Evolutionary conservation across 2,888 invertebrate species (phyloP).

Genomic region (Sarcophaga caerulescens): DNA sequence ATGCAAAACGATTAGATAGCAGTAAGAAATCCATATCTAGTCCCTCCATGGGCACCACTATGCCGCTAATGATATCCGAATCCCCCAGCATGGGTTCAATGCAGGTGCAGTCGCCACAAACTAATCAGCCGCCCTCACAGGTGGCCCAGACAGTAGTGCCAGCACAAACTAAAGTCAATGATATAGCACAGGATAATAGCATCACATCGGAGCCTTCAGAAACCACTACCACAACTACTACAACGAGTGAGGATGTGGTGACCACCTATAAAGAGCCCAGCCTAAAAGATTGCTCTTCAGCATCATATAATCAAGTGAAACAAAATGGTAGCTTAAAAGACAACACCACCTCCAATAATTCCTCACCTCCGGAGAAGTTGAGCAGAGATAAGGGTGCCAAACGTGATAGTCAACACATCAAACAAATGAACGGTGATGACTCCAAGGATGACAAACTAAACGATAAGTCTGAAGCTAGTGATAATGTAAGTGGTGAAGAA

Average conservation of each 20-base stretch:
- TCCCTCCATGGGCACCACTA: slow-evolving; percentile 77
- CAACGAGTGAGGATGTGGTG: slow-evolving; percentile 81
- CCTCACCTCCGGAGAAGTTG: slow-evolving; percentile 32
- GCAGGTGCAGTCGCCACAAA: slow-evolving; percentile 73
- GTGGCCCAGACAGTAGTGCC: slow-evolving; percentile 61
- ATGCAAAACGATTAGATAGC: slow-evolving; percentile 77
- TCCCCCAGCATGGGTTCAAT: slow-evolving; percentile 80
- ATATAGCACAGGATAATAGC: slow-evolving; percentile 80
- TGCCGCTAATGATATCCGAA: slow-evolving; percentile 77
- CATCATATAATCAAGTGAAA: slow-evolving; percentile 67
- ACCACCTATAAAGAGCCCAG: slow-evolving; percentile 80
- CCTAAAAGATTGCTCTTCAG: slow-evolving; percentile 67
- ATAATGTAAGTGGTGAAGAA: slow-evolving; percentile 71
- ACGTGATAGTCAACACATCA: slow-evolving; percentile 45
- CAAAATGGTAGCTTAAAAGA: slow-evolving; percentile 71
- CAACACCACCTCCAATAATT: slow-evolving; percentile 42
- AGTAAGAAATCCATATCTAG: slow-evolving; percentile 81
- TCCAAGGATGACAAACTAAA: slow-evolving; percentile 66
- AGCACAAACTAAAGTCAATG: slow-evolving; percentile 73
- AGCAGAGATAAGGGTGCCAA: slow-evolving; percentile 39
- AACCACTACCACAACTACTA: slow-evolving; percentile 80
- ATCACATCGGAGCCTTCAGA: slow-evolving; percentile 80
- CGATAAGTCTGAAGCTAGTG: slow-evolving; percentile 76
- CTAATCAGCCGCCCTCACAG: slow-evolving; percentile 71
- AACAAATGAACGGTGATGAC: slow-evolving; percentile 57